Conservation (phyloP, 2,888 invertebrate genomes). For the Dichetophora obliterata region DNA sequence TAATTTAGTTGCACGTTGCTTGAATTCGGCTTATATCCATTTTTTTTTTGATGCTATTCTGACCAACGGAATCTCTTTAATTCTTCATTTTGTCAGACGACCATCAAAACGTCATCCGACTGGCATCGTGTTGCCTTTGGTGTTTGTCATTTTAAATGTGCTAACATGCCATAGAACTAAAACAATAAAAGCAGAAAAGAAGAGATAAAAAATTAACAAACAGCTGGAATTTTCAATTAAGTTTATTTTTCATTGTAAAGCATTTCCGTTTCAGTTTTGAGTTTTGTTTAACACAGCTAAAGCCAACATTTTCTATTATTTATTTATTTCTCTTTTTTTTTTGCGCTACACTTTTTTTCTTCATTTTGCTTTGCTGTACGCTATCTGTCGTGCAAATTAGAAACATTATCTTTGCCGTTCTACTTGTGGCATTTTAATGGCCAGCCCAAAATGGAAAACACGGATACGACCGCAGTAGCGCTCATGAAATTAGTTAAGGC, state of each 20-base stretch:
- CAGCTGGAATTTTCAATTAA: conserved; percentile 38
- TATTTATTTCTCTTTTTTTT: background rate
- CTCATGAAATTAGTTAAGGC: background rate
- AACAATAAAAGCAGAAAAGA: background rate
- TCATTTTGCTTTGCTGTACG: background rate
- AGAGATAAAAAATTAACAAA: conserved; percentile 8
- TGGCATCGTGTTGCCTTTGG: background rate
- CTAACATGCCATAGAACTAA: background rate
- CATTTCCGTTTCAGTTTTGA: conserved; percentile 19
- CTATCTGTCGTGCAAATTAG: conserved; percentile 18
- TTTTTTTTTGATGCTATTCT: background rate
- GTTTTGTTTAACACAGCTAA: background rate
- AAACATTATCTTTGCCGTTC: conserved; percentile 13
- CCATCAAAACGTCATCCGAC: background rate
- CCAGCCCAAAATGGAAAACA: background rate
- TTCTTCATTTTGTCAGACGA: background rate
- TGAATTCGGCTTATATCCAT: background rate
- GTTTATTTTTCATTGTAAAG: conserved; percentile 14
- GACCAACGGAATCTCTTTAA: background rate
- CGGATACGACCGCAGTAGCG: background rate
- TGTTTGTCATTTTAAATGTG: conserved; percentile 1
- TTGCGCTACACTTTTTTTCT: background rate
- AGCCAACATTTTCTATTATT: background rate
- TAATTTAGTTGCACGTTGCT: conserved; percentile 10
- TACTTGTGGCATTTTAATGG: conserved; percentile 31